Evolutionary conservation across 2,113 vertebrate species (phyloP).

Genomic region (Podarcis raffonei): DNA sequence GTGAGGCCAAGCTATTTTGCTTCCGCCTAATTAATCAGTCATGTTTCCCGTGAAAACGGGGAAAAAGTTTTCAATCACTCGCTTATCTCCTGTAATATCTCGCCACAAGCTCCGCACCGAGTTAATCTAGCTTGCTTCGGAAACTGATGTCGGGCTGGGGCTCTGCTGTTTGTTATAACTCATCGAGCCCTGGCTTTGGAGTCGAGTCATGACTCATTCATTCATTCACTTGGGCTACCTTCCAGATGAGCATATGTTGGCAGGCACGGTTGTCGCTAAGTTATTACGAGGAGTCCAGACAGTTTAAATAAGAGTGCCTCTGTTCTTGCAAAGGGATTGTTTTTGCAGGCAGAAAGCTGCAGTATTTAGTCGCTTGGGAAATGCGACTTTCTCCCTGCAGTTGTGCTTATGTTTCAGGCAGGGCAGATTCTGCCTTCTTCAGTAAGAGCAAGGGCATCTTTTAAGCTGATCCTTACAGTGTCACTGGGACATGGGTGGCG

Average conservation of each 20-base stretch:
- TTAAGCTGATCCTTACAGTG: neutral
- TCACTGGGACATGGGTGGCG: neutral
- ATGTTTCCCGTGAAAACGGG: constrained; percentile 55
- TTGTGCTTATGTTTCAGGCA: neutral
- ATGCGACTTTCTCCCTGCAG: neutral
- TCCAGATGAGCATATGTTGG: constrained; percentile 14
- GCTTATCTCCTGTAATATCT: constrained; percentile 70
- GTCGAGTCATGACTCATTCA: neutral
- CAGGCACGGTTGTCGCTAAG: neutral
- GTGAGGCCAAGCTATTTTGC: constrained; percentile 62
- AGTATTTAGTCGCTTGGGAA: neutral
- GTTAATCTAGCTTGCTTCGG: constrained; percentile 71
- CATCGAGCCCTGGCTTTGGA: neutral
- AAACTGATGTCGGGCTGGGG: constrained; percentile 64
- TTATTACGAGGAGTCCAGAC: neutral
- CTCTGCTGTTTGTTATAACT: constrained; percentile 57
- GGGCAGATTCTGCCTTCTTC: neutral
- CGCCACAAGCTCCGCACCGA: constrained; percentile 60
- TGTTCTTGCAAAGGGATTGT: neutral
- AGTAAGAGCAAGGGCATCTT: neutral
- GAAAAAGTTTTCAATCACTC: constrained; percentile 63
- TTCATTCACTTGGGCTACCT: neutral
- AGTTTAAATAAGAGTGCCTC: constrained; percentile 9
- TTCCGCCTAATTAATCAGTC: constrained; percentile 69
- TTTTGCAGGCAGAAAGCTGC: neutral